Evolutionary conservation across 1,140 invertebrate species (phyloP).

Genomic region (Sarcophaga bullata): DNA sequence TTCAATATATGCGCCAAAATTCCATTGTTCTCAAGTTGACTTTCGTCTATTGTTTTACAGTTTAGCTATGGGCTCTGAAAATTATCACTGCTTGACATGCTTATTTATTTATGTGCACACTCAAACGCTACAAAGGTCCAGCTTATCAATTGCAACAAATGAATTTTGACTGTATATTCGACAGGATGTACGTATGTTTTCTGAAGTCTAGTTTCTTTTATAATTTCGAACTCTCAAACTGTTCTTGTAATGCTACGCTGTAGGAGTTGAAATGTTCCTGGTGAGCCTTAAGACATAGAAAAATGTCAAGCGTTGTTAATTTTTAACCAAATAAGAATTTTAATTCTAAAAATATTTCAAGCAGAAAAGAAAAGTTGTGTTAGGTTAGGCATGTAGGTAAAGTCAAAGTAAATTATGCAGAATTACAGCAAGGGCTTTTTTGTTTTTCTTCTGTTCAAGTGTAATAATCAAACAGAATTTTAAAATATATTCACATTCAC

Average conservation of each 20-base stretch:
- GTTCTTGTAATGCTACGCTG: background rate
- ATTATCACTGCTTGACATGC: constrained; percentile 6
- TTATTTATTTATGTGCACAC: background rate
- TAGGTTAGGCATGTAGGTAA: constrained; percentile 27
- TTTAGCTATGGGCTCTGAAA: constrained; percentile 26
- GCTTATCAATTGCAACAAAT: background rate
- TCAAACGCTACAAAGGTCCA: constrained; percentile 6
- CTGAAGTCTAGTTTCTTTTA: background rate
- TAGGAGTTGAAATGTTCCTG: background rate
- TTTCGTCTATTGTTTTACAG: background rate
- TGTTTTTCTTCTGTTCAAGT: background rate
- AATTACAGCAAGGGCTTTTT: background rate
- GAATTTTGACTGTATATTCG: background rate
- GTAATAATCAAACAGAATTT: constrained; percentile 34
- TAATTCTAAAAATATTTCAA: background rate
- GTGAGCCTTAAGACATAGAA: constrained; percentile 1
- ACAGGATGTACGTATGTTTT: constrained; percentile 14
- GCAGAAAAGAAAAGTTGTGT: background rate
- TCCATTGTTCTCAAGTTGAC: background rate
- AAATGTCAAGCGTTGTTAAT: background rate
- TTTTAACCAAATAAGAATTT: background rate
- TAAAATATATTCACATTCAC: constrained; percentile 10
- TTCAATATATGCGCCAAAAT: background rate
- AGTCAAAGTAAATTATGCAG: background rate
- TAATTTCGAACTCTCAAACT: background rate